phyloP scores from a whole-genome alignment of 64 coral and sea anemone species.

The Actinia tenebrosa region DNA sequence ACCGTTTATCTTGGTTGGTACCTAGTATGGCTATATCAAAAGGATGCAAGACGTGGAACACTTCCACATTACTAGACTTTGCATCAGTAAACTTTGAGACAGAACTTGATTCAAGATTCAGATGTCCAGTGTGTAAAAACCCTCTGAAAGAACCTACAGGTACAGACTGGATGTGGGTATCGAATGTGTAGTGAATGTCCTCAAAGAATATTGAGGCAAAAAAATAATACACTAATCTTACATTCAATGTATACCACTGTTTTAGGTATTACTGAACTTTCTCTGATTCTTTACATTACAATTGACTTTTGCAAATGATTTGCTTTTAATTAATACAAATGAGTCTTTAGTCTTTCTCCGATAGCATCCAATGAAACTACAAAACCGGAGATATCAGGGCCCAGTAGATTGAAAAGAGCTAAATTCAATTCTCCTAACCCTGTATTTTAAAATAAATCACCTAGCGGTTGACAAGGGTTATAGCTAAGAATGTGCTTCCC shows the following conservation, averaged over 20 bases:
- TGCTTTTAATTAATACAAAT: too few relatives aligned
- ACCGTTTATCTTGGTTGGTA: background rate
- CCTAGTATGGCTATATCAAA: conserved; percentile 4
- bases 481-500: background rate
- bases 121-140: conserved; percentile 24
- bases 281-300: background rate
- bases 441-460: too few relatives aligned
- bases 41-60: background rate
- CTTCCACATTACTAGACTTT: background rate
- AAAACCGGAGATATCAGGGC: too few relatives aligned
- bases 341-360: too few relatives aligned
- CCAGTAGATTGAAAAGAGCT: too few relatives aligned
- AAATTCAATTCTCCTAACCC: too few relatives aligned
- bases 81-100: background rate
- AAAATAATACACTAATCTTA: background rate
- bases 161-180: conserved; percentile 27
- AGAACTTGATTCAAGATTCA: conserved; percentile 14
- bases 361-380: too few relatives aligned
- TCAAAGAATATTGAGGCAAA: conserved; percentile 7
- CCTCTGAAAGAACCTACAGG: conserved; percentile 15
- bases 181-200: conserved; percentile 10
- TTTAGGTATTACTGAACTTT: too few relatives aligned
- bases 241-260: conserved; percentile 3
- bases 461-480: too few relatives aligned
- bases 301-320: too few relatives aligned